Evolutionary conservation across 2,888 invertebrate genomes (phyloP).

Genomic region (Polymixis flavicincta): DNA sequence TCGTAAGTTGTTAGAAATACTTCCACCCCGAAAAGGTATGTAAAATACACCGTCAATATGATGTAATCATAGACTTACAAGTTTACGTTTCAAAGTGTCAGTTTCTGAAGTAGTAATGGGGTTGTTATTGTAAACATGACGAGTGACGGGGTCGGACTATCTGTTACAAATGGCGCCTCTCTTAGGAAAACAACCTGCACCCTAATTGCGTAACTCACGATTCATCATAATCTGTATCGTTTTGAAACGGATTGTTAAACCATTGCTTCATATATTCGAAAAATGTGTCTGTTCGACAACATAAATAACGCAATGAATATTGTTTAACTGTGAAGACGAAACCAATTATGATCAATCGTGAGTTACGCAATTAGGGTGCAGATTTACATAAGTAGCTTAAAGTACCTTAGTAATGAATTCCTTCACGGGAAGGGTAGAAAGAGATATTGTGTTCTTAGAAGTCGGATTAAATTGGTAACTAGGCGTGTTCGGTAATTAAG

Average conservation of each 20-base stretch:
- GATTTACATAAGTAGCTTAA: slow-evolving; percentile 63
- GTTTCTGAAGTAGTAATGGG: slow-evolving; percentile 22
- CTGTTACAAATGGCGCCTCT: slow-evolving; percentile 35
- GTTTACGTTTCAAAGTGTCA: slow-evolving; percentile 34
- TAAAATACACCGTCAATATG: background rate
- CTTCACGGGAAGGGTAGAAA: background rate
- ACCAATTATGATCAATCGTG: too few relatives aligned
- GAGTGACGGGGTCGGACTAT: slow-evolving; percentile 22
- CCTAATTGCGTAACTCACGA: too few relatives aligned
- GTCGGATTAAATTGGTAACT: background rate
- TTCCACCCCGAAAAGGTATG: background rate
- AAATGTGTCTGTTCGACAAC: too few relatives aligned
- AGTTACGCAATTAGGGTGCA: too few relatives aligned
- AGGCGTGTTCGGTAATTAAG: background rate
- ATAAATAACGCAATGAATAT: too few relatives aligned
- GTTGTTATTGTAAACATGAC: slow-evolving; percentile 56
- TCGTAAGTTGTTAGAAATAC: too few relatives aligned
- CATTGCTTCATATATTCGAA: too few relatives aligned
- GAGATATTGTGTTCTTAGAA: background rate
- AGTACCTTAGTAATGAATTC: slow-evolving; percentile 55
- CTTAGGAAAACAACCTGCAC: slow-evolving; percentile 56
- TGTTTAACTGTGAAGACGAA: too few relatives aligned
- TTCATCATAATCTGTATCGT: too few relatives aligned
- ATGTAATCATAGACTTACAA: background rate
- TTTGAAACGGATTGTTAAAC: too few relatives aligned